phyloP scores from a whole-genome alignment of 35 echinoderm and acorn worm genomes.

The Apostichopus japonicus region DNA sequence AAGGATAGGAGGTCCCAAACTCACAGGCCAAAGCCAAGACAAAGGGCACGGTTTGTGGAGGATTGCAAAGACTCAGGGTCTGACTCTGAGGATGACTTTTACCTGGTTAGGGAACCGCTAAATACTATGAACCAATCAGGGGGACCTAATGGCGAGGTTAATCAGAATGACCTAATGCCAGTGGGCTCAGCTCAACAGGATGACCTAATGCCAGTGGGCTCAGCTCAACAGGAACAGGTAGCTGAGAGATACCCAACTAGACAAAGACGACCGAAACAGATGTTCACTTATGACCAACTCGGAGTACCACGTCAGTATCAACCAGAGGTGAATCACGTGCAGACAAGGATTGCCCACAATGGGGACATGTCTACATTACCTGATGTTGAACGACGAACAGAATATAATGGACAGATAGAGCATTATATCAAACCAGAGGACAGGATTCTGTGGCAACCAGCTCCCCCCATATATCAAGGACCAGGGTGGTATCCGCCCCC shows the following conservation, averaged over 20 bases:
- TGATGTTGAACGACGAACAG: background rate
- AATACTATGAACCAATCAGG: background rate
- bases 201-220: background rate
- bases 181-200: background rate
- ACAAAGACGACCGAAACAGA: conserved; percentile 4
- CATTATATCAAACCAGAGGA: background rate
- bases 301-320: background rate
- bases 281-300: conserved; percentile 30
- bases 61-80: background rate
- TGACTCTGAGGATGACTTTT: background rate
- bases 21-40: background rate
- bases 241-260: background rate
- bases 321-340: background rate
- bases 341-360: background rate
- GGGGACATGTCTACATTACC: background rate
- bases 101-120: background rate
- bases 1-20: background rate
- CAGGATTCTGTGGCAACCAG: background rate
- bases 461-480: background rate
- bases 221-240: background rate
- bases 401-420: background rate
- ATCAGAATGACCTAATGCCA: background rate
- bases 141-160: background rate
- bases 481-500: background rate
- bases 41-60: background rate